Evolutionary conservation across 2,888 invertebrate species (phyloP).

Genomic region (Latrodectus elegans): DNA sequence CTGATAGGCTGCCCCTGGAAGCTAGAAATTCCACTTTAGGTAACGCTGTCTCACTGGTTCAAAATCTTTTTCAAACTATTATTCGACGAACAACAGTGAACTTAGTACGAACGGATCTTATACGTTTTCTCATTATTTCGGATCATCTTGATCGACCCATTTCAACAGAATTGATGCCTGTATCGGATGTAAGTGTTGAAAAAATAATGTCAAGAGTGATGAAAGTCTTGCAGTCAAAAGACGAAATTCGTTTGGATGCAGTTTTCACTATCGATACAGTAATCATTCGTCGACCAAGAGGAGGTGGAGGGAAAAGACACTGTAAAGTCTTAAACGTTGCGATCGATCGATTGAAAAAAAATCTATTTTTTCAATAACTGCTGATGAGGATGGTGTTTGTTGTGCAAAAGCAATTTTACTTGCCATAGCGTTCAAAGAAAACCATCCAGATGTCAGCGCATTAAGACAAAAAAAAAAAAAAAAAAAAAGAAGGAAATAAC

Average conservation of each 20-base stretch:
- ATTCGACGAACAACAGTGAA: no score
- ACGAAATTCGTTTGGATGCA: neutral
- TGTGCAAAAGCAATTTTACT: constrained; percentile 14
- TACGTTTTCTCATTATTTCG: neutral
- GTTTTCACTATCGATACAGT: neutral
- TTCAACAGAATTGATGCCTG: neutral
- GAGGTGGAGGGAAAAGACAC: neutral
- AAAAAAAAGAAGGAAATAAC: no score
- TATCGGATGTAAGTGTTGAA: neutral
- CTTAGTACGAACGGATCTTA: no score
- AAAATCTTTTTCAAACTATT: no score
- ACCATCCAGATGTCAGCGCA: neutral
- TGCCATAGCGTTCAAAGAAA: neutral
- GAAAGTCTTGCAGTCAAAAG: constrained; percentile 32
- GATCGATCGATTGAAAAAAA: neutral
- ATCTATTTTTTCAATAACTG: neutral
- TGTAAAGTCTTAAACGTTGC: no score
- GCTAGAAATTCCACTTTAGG: no score
- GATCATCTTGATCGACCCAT: constrained; percentile 4
- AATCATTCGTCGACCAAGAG: neutral
- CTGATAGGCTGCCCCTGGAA: no score
- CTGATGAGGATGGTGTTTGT: neutral
- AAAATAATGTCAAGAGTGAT: neutral
- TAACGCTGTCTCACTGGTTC: no score
- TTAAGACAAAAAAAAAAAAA: neutral